These are phyloP conservation scores for Anthonomus grandis DNA, from an alignment of 1,140 invertebrate genomes.

Conservation along the genomic window DNA sequence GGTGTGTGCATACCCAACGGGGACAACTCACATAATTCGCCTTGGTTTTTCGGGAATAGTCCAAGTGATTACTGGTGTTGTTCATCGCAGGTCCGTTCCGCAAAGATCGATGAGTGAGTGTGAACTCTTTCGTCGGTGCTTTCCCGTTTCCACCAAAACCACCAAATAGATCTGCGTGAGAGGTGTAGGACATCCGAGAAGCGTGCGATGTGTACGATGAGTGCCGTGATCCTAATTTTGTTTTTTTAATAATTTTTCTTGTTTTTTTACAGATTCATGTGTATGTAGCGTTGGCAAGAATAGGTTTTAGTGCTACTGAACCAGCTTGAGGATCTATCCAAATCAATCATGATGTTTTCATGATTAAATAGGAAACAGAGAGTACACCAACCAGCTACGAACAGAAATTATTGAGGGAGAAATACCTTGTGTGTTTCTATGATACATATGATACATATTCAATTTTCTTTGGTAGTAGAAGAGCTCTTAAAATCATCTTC, in stretches of 20 bases:
- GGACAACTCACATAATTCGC: constrained; percentile 71
- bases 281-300: neutral
- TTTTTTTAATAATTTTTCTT: neutral
- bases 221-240: constrained; percentile 70
- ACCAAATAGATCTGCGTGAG: constrained; percentile 83
- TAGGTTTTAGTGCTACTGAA: too few relatives aligned
- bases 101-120: constrained; percentile 70
- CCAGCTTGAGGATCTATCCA: too few relatives aligned
- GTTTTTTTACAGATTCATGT: neutral
- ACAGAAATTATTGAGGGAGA: too few relatives aligned
- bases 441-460: too few relatives aligned
- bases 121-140: constrained; percentile 75
- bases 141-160: constrained; percentile 64
- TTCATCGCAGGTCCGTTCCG: constrained; percentile 61
- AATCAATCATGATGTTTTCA: too few relatives aligned
- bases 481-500: constrained; percentile 4
- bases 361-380: too few relatives aligned
- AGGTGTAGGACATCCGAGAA: constrained; percentile 87
- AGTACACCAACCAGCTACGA: too few relatives aligned
- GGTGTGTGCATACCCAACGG: neutral
- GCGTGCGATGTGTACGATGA: constrained; percentile 93
- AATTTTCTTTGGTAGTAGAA: too few relatives aligned
- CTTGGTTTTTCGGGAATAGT: constrained; percentile 65
- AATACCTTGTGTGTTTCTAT: too few relatives aligned
- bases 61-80: constrained; percentile 56